Conservation (phyloP, 2,888 invertebrate genomes). For the Drepanosiphum platanoidis region DNA sequence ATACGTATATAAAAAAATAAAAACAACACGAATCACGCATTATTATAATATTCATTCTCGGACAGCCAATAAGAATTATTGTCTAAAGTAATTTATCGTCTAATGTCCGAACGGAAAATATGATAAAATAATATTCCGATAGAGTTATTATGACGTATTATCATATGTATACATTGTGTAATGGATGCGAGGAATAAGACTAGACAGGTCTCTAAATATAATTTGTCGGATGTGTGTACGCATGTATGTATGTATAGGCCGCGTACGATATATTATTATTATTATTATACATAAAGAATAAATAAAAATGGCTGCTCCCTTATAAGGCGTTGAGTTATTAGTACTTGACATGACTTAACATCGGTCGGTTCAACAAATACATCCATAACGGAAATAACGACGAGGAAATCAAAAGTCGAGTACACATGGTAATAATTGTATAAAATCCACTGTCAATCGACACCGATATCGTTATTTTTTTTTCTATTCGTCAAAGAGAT, state of each 20-base stretch:
- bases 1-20: background rate
- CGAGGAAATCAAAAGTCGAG: background rate
- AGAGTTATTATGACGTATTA: no score
- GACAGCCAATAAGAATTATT: background rate
- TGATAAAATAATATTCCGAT: slow-evolving; percentile 13
- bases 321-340: background rate
- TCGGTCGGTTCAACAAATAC: slow-evolving; percentile 4
- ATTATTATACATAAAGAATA: background rate
- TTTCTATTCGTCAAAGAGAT: no score
- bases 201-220: background rate
- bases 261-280: background rate
- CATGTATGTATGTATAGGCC: background rate
- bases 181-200: background rate
- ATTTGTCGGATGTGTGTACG: background rate
- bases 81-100: background rate
- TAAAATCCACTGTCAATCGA: background rate
- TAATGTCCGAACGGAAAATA: background rate
- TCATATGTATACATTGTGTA: background rate
- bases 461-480: background rate
- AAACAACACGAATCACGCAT: background rate
- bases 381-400: background rate
- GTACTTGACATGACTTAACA: background rate
- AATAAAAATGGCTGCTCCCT: background rate
- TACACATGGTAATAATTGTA: background rate
- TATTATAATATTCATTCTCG: background rate